Percentiles rank a stretch among this genome's conserved stretches.
These are phyloP conservation scores for Herminia tarsipennalis DNA, from an alignment of 2,888 invertebrate genomes.

Conservation along the genomic window DNA sequence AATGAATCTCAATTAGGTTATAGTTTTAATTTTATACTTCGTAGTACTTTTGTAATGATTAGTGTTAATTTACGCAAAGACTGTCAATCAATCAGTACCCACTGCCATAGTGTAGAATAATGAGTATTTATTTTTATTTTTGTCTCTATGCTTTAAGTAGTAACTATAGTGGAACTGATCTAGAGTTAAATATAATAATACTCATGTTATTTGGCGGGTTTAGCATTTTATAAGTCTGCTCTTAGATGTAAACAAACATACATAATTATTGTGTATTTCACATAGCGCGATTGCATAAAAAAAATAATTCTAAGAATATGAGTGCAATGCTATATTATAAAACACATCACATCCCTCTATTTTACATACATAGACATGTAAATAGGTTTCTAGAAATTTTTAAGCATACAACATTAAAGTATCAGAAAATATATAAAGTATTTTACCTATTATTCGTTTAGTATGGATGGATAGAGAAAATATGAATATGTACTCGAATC, in stretches of 20 bases:
- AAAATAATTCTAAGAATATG: conserved; percentile 11
- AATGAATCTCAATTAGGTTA: conserved; percentile 85
- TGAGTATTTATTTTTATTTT: conserved; percentile 49
- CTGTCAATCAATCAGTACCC: conserved; percentile 74
- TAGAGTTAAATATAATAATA: conserved; percentile 37
- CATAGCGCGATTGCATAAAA: no score
- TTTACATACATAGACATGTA: conserved; percentile 20
- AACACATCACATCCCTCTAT: conserved; percentile 22
- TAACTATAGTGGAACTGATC: conserved; percentile 39
- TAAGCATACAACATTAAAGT: conserved; percentile 14
- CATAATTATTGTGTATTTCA: not conserved
- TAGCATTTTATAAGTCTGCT: conserved; percentile 37
- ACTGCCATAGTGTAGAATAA: conserved; percentile 77
- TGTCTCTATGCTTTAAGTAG: conserved; percentile 66
- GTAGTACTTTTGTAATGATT: conserved; percentile 48
- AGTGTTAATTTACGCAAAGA: conserved; percentile 71
- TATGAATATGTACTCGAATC: not conserved
- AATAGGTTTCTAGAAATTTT: conserved; percentile 20
- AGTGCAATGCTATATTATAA: conserved; percentile 8
- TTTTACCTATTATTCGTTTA: conserved; percentile 15
- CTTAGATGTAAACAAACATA: conserved; percentile 23
- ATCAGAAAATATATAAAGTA: conserved; percentile 17
- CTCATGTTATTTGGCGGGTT: conserved; percentile 38
- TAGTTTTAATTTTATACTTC: conserved; percentile 61
- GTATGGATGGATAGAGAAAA: no score